Evolutionary conservation across 2,797 vertebrate genomes (phyloP), one percentile per base, ranked within the genome.

Genomic region (Emys orbicularis): DNA sequence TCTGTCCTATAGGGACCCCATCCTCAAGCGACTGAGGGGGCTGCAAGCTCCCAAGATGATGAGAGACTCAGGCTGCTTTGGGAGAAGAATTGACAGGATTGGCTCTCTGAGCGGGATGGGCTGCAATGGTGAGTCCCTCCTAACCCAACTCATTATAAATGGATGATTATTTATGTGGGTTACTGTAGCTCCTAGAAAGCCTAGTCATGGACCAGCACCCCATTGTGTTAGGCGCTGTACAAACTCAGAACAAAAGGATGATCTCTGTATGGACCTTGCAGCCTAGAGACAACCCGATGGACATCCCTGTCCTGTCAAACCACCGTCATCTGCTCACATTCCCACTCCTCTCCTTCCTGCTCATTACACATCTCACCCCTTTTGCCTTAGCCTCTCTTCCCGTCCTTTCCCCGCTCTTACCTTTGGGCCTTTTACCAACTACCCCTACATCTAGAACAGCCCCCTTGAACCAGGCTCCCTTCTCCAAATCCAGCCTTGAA

Each of bases 1-100:
- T 53, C 31, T 72, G 53, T 91, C 90, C 34, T 92, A 96, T 90
- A 92, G 44, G 15, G 29, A 89, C 7, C 50, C 94, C 5, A 41
- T 94, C 80, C 89, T 97, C 80, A 98, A 94, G 92, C 90, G 88
- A 44, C 87, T 97, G 92, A 79, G 88, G 84, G 96, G 93, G 5
- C 81, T 88, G 18, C 96, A 87, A 56, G 90, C 59, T 25, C 87
- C 96, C 80, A 98, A 94, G 93, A 96, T 86, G 95, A 96, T 92
- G 89, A 93, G 74, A 2, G 76, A 86, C 49, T 98, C 97, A 0
- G 95, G 98, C 80, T 99, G 99, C 87, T 99, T 99, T 0, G 99
- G 99, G 6, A 96, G 98, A 29, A 98, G 98, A 89, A 97, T 99
- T 90, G 99, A 99, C 85, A 97, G 99, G 81, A 99, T 99, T 1